These are phyloP conservation scores for Drosophila littoralis DNA, from an alignment of 1,140 invertebrate genomes.

Conservation along the genomic window DNA sequence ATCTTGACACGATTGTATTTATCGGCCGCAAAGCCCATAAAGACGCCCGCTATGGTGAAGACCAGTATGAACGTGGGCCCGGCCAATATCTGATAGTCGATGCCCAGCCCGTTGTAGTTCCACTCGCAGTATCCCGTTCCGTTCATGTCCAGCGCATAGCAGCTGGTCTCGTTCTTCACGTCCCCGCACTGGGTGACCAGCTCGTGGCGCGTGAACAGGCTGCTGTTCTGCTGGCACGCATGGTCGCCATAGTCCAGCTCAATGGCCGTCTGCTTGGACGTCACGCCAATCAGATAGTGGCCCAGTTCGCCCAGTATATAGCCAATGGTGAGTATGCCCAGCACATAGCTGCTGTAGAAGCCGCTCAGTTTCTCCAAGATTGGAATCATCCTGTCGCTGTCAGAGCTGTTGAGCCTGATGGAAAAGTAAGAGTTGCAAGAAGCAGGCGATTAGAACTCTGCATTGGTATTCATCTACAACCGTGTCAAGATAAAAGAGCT, in stretches of 20 bases:
- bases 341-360: conserved; percentile 90
- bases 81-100: conserved; percentile 96
- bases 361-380: conserved; percentile 87
- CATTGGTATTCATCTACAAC: no score
- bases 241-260: conserved; percentile 95
- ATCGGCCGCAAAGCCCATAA: conserved; percentile 94
- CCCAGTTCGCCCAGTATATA: conserved; percentile 94
- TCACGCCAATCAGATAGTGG: conserved; percentile 94
- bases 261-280: conserved; percentile 92
- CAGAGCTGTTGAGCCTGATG: background rate
- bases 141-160: conserved; percentile 88
- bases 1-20: conserved; percentile 91
- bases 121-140: conserved; percentile 92
- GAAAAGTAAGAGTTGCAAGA: no score
- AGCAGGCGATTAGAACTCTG: no score
- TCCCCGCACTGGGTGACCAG: conserved; percentile 88
- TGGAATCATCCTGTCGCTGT: conserved; percentile 65
- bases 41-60: conserved; percentile 93
- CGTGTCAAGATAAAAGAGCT: no score
- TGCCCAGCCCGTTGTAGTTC: conserved; percentile 95
- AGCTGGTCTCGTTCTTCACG: conserved; percentile 85
- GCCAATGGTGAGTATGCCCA: conserved; percentile 91
- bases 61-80: conserved; percentile 96
- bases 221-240: conserved; percentile 91
- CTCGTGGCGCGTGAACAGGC: conserved; percentile 85